Conservation (phyloP, 2,113 vertebrate genomes). For the Micromys minutus region DNA sequence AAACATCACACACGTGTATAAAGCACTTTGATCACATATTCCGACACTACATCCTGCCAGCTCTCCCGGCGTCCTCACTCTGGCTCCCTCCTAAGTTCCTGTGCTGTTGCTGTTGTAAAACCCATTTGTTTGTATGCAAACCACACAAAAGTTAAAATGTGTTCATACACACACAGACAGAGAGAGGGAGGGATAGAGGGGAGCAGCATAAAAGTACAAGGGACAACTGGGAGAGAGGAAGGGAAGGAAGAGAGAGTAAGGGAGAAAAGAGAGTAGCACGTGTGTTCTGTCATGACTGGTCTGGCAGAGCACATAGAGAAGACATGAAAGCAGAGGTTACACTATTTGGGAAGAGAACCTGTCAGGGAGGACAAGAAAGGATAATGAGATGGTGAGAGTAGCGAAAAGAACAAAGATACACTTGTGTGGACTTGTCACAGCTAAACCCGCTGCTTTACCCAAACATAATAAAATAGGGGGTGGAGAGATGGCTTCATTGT, state of each 20-base stretch:
- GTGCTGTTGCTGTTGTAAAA: background rate
- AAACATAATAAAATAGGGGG: background rate
- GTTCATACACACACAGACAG: background rate
- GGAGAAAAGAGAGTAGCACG: no score
- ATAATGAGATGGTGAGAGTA: background rate
- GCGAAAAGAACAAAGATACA: background rate
- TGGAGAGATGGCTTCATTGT: background rate
- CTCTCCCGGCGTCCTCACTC: background rate
- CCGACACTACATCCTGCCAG: background rate
- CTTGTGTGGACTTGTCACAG: no score
- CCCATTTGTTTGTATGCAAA: background rate
- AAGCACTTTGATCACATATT: background rate
- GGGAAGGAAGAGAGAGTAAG: background rate
- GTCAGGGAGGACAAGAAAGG: background rate
- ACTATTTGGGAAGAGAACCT: background rate
- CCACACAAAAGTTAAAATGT: background rate
- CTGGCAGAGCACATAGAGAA: background rate
- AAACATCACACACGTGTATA: background rate
- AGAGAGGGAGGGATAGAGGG: no score
- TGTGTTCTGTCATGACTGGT: background rate
- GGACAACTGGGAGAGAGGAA: background rate
- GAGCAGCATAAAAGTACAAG: background rate
- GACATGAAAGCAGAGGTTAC: background rate
- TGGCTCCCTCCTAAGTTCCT: background rate
- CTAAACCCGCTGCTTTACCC: background rate